Base-by-base conservation (phyloP, 2,113 vertebrate genomes). In the Colossoma macropomum region DNA sequence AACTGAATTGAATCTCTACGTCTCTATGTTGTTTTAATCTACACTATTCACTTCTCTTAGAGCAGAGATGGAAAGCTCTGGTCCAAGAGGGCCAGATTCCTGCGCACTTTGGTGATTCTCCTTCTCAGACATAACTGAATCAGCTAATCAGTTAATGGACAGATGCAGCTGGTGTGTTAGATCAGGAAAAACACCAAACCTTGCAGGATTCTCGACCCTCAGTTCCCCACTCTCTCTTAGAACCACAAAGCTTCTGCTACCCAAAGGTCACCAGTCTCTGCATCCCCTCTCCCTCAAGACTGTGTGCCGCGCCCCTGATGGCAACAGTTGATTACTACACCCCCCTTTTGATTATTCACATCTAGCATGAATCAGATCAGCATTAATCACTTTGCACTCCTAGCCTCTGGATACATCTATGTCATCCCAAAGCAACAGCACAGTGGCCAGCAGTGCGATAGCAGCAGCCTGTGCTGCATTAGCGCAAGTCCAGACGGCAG, bases 401-500 rank as follows among this genome's bases (percentile, higher is more conserved):
- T 45, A 77, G 74, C 62, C 70, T 59, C 28, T 76, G 78, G 50
- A 60, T 72, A 73, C 54, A 81, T 69, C 74, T 48, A 41, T 68
- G 50, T 70, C 69, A 69, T 75, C 75, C 32, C 41, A 59, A 50
- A 21, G 0, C 8, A 62, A 38, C 34, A 23, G 19, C 66, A 69
- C 34, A 4, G 60, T 72, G 56, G 8, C 38, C 48, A 30, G 34
- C 70, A 52, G 56, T n/a, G 16, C 17, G 17, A 45, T n/a, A 21
- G 48, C 66, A 7, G 17, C 16, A 59, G 74, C 60, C 77, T 79
- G 76, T 75, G 65, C 48, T 23, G 60, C 38, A 79, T 82, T 73
- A 59, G 52, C 32, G 52, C 34, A 76, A 70, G 77, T 82, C 60
- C 65, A 84, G 83, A 81, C 75, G 74, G 48, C 79, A 81, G 82